A percentile compares a stretch with the other conserved stretches of the same genome.
Evolutionary conservation across 1,140 invertebrate genomes (phyloP).

Genomic region (Lucilia cuprina): DNA sequence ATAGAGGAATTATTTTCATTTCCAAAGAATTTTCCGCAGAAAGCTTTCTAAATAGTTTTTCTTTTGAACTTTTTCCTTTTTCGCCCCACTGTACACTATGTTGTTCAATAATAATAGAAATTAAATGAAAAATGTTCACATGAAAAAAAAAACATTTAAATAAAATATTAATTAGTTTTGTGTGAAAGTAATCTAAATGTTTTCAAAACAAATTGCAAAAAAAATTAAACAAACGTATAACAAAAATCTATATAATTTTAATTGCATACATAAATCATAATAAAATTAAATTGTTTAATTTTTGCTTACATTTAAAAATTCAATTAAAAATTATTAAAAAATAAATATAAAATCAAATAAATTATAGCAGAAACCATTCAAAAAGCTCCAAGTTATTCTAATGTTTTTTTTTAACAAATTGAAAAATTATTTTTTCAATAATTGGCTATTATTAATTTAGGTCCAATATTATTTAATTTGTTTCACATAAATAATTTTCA

Average conservation of each 20-base stretch:
- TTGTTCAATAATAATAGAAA: neutral
- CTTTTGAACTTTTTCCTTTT: no score
- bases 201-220: neutral
- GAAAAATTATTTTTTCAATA: neutral
- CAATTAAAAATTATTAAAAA: neutral
- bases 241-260: neutral
- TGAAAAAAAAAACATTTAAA: neutral
- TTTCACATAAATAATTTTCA: no score
- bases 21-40: no score
- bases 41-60: no score
- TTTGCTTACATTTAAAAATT: neutral
- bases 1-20: no score
- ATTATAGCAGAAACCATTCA: neutral
- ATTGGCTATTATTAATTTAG: neutral
- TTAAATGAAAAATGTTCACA: neutral
- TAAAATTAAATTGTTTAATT: neutral
- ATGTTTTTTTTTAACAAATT: neutral
- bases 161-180: constrained; percentile 1
- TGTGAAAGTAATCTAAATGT: neutral
- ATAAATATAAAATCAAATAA: neutral
- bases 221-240: neutral
- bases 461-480: no score
- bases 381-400: neutral
- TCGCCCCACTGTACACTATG: neutral
- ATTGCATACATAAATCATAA: neutral